phyloP scores from a whole-genome alignment of 1,140 invertebrate species.

The Ceratitis capitata region DNA sequence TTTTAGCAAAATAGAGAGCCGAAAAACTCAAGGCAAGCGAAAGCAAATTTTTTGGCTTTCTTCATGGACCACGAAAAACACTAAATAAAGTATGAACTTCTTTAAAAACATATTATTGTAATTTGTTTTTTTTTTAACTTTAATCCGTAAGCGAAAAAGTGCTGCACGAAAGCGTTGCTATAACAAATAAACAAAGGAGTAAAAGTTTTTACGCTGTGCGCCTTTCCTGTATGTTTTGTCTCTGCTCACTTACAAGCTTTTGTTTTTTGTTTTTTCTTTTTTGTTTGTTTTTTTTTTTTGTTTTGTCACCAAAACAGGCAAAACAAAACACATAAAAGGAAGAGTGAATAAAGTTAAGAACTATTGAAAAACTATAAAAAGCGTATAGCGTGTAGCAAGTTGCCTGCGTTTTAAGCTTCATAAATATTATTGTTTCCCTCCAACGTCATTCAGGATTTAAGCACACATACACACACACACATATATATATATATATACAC shows the following conservation, averaged over 20 bases:
- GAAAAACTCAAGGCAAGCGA: not conserved
- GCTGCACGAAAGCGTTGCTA: not conserved
- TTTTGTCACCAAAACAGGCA: not conserved
- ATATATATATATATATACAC: too few relatives aligned
- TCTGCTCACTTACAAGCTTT: not conserved
- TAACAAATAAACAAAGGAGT: not conserved
- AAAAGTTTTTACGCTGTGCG: not conserved
- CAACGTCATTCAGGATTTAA: not conserved
- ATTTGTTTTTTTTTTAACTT: not conserved
- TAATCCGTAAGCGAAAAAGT: not conserved
- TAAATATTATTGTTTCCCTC: constrained; percentile 19
- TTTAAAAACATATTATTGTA: not conserved
- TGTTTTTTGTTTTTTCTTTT: not conserved
- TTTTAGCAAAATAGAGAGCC: too few relatives aligned
- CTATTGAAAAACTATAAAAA: constrained; percentile 6
- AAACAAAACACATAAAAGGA: not conserved
- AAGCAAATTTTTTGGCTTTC: not conserved
- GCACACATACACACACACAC: too few relatives aligned
- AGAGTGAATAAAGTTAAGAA: not conserved
- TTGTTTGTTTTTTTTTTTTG: not conserved
- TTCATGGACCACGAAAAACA: not conserved
- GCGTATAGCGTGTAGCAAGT: not conserved
- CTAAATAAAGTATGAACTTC: not conserved
- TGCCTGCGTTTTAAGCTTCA: constrained; percentile 6
- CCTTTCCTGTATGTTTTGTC: not conserved